Percentiles rank a stretch among this genome's conserved stretches.
Conservation (phyloP, 92 coral and sea anemone genomes). For the Heliopora coerulea region DNA sequence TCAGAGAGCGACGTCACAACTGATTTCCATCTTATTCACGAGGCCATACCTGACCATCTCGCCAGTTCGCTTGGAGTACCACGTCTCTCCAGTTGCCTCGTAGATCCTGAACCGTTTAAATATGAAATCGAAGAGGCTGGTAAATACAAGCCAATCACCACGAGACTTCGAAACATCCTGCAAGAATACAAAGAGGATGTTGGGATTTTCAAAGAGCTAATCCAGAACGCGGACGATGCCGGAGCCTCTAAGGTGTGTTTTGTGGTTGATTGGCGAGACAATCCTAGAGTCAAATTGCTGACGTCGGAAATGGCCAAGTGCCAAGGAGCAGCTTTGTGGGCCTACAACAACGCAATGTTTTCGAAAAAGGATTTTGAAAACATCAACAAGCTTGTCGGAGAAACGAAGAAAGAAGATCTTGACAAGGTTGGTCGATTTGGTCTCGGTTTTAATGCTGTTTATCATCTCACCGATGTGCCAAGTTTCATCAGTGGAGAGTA, state of each 20-base stretch:
- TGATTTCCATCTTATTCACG: constrained; percentile 66
- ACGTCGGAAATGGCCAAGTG: constrained; percentile 64
- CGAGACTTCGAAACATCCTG: constrained; percentile 68
- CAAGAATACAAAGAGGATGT: constrained; percentile 77
- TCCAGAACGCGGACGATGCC: constrained; percentile 83
- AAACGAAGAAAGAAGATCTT: constrained; percentile 78
- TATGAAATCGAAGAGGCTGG: constrained; percentile 69
- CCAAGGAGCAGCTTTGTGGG: constrained; percentile 84
- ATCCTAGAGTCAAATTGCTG: constrained; percentile 51
- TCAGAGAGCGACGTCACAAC: constrained; percentile 47
- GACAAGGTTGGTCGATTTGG: constrained; percentile 91
- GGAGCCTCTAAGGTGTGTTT: constrained; percentile 74
- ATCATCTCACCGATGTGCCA: constrained; percentile 85
- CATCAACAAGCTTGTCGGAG: constrained; percentile 77
- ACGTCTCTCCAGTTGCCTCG: constrained; percentile 65
- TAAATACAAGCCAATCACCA: constrained; percentile 75
- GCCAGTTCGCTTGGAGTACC: constrained; percentile 83
- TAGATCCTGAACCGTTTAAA: constrained; percentile 63
- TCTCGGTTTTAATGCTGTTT: constrained; percentile 84
- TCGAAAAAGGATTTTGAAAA: constrained; percentile 67
- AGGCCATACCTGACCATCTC: constrained; percentile 60
- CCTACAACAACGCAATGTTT: constrained; percentile 72
- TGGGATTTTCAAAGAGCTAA: constrained; percentile 67
- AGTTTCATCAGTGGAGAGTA: constrained; percentile 67
- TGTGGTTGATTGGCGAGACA: constrained; percentile 79